A percentile compares a stretch with the other conserved stretches of the same genome.
Evolutionary conservation across 2,888 invertebrate genomes (phyloP).

Genomic region (Calameuta idolon): DNA sequence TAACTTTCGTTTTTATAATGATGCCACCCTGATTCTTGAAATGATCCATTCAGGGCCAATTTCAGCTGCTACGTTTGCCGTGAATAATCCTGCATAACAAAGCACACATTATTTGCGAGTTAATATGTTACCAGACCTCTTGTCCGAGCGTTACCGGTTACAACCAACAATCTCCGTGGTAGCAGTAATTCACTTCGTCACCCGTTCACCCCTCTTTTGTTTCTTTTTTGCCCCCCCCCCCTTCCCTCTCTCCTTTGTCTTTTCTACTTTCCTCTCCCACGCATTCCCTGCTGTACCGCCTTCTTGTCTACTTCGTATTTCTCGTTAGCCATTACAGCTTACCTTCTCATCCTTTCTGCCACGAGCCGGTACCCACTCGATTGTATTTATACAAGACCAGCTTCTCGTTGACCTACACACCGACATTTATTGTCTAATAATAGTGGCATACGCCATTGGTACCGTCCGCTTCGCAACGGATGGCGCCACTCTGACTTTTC

Average conservation of each 20-base stretch:
- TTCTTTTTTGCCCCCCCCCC: background rate
- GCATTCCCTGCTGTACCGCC: conserved; percentile 6
- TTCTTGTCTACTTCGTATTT: background rate
- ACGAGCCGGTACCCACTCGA: conserved; percentile 5
- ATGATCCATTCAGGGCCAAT: too few relatives aligned
- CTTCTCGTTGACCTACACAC: conserved; percentile 50
- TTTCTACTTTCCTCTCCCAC: conserved; percentile 12
- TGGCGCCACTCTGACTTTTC: conserved; percentile 21
- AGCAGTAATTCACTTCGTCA: conserved; percentile 10
- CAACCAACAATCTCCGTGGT: background rate
- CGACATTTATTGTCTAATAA: conserved; percentile 51
- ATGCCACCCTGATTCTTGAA: too few relatives aligned
- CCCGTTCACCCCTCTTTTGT: conserved; percentile 6
- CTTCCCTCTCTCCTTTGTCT: background rate
- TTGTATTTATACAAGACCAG: conserved; percentile 33
- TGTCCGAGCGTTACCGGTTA: background rate
- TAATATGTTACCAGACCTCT: conserved; percentile 3
- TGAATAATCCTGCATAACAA: background rate
- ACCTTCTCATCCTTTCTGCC: conserved; percentile 1
- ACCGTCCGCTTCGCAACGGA: conserved; percentile 25
- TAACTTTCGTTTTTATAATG: too few relatives aligned
- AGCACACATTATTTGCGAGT: conserved; percentile 11
- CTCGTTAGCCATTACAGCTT: background rate
- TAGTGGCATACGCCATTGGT: conserved; percentile 22
- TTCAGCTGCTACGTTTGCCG: too few relatives aligned